Evolutionary conservation across 1,140 invertebrate genomes (phyloP).

Genomic region (Leptinotarsa undecemlineata): DNA sequence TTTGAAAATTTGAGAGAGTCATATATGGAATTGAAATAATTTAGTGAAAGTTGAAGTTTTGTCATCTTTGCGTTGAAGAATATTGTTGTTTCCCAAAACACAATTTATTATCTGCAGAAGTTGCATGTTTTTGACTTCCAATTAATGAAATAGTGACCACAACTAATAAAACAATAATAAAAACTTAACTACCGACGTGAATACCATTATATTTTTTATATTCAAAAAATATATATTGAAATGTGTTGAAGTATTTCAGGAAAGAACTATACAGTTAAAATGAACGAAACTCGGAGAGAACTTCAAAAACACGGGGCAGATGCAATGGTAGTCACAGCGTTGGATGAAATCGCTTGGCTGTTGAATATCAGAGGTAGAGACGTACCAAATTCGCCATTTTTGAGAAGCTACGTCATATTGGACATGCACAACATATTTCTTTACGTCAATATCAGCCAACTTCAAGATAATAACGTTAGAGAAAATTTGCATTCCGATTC

Average conservation of each 20-base stretch:
- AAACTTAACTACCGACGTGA: no score
- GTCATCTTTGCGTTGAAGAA: no score
- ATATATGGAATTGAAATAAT: no score
- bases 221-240: neutral
- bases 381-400: slow-evolving; percentile 84
- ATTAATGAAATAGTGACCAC: no score
- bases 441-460: slow-evolving; percentile 64
- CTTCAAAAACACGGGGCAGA: slow-evolving; percentile 70
- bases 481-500: slow-evolving; percentile 43
- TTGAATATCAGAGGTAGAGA: slow-evolving; percentile 94
- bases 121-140: no score
- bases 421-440: slow-evolving; percentile 60
- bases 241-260: slow-evolving; percentile 55
- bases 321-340: slow-evolving; percentile 81
- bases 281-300: slow-evolving; percentile 67
- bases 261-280: slow-evolving; percentile 73
- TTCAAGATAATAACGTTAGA: slow-evolving; percentile 40
- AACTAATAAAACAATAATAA: no score
- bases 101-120: no score
- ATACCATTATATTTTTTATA: no score
- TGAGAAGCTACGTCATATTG: slow-evolving; percentile 73
- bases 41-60: no score
- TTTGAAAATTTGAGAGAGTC: no score
- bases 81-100: no score
- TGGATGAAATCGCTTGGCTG: slow-evolving; percentile 93